phyloP scores from a whole-genome alignment of 2,113 vertebrate species.

The Oreochromis aureus region DNA sequence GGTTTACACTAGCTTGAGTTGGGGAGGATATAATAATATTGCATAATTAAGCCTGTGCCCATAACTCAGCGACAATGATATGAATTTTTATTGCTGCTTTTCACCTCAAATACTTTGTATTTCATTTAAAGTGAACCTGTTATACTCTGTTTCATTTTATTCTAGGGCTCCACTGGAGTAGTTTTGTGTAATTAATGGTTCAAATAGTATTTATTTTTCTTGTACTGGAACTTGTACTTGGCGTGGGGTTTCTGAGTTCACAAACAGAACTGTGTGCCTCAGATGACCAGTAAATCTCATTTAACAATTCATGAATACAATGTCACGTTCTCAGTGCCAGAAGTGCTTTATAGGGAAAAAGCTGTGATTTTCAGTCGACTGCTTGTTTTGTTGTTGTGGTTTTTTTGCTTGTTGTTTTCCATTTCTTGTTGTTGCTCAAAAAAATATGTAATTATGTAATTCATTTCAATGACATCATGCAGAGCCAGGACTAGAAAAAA shows the following conservation, averaged over 20 bases:
- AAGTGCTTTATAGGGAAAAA: too few relatives aligned
- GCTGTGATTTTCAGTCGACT: too few relatives aligned
- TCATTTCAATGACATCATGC: background rate
- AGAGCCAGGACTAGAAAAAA: background rate
- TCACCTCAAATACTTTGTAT: background rate
- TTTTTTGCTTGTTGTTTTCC: too few relatives aligned
- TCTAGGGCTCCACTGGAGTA: background rate
- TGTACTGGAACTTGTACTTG: background rate
- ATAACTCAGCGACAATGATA: background rate
- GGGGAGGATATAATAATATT: background rate
- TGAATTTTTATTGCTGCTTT: background rate
- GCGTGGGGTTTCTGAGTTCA: background rate
- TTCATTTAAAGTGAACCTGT: background rate
- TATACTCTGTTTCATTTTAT: background rate
- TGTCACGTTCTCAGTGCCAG: too few relatives aligned
- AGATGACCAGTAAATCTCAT: background rate
- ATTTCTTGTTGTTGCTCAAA: too few relatives aligned
- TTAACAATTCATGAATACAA: too few relatives aligned
- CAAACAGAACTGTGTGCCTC: background rate
- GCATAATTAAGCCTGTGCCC: background rate
- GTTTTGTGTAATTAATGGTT: background rate
- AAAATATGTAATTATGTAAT: too few relatives aligned
- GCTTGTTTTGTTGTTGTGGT: too few relatives aligned
- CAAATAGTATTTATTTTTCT: background rate
- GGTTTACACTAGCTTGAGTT: background rate